A percentile compares a stretch with the other conserved stretches of the same genome.
Conservation (phyloP, 1,140 invertebrate genomes). For the Tetragnatha versicolor region DNA sequence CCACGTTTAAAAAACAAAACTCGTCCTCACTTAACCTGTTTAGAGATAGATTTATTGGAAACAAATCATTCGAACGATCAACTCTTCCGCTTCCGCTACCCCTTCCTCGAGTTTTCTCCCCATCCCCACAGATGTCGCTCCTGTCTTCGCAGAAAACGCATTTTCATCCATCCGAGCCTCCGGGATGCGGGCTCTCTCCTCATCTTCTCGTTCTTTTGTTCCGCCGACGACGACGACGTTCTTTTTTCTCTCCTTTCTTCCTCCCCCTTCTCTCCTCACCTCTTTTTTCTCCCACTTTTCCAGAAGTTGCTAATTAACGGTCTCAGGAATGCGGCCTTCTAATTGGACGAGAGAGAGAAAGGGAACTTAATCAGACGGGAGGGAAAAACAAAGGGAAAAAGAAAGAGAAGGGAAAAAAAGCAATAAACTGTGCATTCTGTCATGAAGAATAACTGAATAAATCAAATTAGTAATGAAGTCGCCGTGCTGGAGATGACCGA, state of each 20-base stretch:
- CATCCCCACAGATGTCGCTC: too few species aligned
- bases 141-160: not conserved
- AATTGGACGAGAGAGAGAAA: constrained; percentile 15
- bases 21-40: too few species aligned
- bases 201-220: not conserved
- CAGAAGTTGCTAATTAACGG: constrained; percentile 40
- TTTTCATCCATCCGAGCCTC: not conserved
- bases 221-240: not conserved
- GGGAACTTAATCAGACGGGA: constrained; percentile 16
- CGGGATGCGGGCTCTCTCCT: not conserved
- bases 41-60: too few species aligned
- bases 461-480: constrained; percentile 48
- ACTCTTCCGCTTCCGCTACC: too few species aligned
- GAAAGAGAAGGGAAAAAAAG: not conserved
- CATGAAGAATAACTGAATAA: constrained; percentile 46
- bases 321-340: constrained; percentile 28
- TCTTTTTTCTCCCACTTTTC: too few species aligned
- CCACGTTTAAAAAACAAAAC: too few species aligned
- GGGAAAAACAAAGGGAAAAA: not conserved
- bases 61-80: too few species aligned
- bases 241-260: not conserved
- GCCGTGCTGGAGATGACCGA: not conserved
- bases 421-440: constrained; percentile 34
- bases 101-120: too few species aligned
- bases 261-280: not conserved